A percentile compares a stretch with the other conserved stretches of the same genome.
phyloP scores from a whole-genome alignment of 2,797 vertebrate species.

The Mormyrus hasselquistii region DNA sequence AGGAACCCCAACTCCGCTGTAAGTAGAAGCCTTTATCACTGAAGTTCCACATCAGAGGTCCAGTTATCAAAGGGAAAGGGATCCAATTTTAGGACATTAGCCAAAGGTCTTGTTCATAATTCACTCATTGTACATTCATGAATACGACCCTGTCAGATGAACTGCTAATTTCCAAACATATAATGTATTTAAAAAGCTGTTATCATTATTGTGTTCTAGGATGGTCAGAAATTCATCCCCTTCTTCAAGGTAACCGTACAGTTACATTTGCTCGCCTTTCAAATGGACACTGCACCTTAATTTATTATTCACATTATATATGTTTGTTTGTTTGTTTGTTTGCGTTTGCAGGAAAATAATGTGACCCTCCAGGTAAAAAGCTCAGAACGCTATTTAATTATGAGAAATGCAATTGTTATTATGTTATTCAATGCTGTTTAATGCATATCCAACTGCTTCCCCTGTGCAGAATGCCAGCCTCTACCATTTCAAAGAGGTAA shows the following conservation, averaged over 20 bases:
- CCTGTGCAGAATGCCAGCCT: slow-evolving; percentile 35
- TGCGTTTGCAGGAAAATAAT: slow-evolving; percentile 39
- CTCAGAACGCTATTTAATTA: not conserved
- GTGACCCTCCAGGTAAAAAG: slow-evolving; percentile 44
- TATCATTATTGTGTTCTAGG: slow-evolving; percentile 31
- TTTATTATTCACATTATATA: not conserved
- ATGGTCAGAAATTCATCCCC: slow-evolving; percentile 30
- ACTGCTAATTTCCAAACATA: not conserved
- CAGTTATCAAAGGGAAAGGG: not conserved
- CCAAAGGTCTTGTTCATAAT: not conserved
- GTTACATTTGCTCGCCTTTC: not conserved
- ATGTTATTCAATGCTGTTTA: not conserved
- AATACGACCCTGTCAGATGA: not conserved
- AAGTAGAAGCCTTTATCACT: not conserved
- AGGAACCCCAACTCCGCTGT: not conserved
- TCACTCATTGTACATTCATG: not conserved
- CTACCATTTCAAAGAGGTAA: slow-evolving; percentile 45
- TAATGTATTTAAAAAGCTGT: not conserved
- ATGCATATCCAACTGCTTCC: not conserved
- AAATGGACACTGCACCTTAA: not conserved
- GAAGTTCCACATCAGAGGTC: not conserved
- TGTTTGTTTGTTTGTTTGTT: not conserved
- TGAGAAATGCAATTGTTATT: not conserved
- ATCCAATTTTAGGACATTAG: not conserved
- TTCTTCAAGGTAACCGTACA: slow-evolving; percentile 40